Base-by-base conservation (phyloP, 2,888 invertebrate genomes). In the Drosophila mettleri region DNA sequence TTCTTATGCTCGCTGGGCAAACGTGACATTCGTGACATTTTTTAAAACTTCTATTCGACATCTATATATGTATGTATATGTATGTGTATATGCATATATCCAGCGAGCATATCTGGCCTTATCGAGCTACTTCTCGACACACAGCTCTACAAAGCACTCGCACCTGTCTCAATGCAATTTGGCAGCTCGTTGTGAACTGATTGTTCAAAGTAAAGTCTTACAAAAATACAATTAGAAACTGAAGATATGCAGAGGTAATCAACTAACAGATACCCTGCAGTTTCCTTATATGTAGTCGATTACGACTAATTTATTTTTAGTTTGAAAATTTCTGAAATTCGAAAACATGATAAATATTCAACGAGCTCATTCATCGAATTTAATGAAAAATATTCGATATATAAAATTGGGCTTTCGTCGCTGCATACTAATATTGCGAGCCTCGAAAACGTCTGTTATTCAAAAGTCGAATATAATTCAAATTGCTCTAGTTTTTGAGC, bases 161-260 rank as follows among this genome's bases (percentile, higher is more conserved):
- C 72, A 73, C 59, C 74, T 69, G 72, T 38, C 39, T 34, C 31
- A 51, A 49, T 33, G 41, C 34, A 52, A 43, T 49, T 55, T 63
- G 54, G 36, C 62, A 62, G 59, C 69, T 49, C 43, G 20, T 43
- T 71, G 64, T 39, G 60, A 61, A 36, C 61, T 58, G 57, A 54
- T 73, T 73, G 69, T 63, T 69, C 45, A 74, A 64, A 59, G 76
- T 76, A 76, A 75, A 59, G 77, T 63, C 72, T 76, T 77, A 62
- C 53, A 63, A 63, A 76, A 67, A 77, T 60, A 63, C 36, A 52
- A 62, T 54, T 18, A 18, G 39, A 54, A 46, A 29, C 16, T 29
- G 22, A 12, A 51, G 29, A 20, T 18, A 18, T 14, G 12, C 5
- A 20, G 20, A 3, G 31, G 31, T 4, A 14, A 48, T 20, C 2